Conservation (phyloP, 2,113 vertebrate species). For the Rattus norvegicus region GRCr8 NC_086024.1:89977001-89977500, state of each 20-base stretch:
- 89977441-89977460: neutral
- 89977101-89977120: neutral
- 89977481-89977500: neutral
- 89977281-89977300: neutral
- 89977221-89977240: neutral
- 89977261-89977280: constrained; percentile 21
- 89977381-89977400: no score
- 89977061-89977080: neutral
- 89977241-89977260: neutral
- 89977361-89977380: no score
- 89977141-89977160: constrained; percentile 38
- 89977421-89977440: neutral
- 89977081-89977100: neutral
- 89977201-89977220: neutral
- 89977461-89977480: neutral
- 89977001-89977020: neutral
- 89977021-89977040: neutral
- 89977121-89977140: constrained; percentile 30
- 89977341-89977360: no score
- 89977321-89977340: no score
- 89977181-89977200: neutral
- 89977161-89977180: neutral
- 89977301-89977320: neutral
- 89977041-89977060: constrained; percentile 14
- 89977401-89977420: no score